Evolutionary conservation across 2,888 invertebrate genomes (phyloP).

Genomic region (Synergus japonicus): DNA sequence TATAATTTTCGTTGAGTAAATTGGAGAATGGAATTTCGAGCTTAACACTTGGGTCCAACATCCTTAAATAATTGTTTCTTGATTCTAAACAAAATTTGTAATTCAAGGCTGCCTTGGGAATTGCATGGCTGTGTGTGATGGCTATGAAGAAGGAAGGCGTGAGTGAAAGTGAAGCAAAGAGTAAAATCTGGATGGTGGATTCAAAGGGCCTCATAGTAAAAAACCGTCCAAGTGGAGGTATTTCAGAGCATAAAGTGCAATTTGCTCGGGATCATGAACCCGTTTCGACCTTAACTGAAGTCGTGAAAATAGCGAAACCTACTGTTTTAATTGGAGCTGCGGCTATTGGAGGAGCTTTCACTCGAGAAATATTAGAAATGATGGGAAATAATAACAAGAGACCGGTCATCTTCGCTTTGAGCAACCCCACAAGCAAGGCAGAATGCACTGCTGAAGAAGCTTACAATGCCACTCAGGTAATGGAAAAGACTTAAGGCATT

Average conservation of each 20-base stretch:
- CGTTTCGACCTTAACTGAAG: slow-evolving; percentile 88
- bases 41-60: no score
- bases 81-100: background rate
- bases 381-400: slow-evolving; percentile 91
- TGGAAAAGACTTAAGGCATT: background rate
- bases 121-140: slow-evolving; percentile 94
- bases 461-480: slow-evolving; percentile 90
- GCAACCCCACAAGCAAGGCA: slow-evolving; percentile 98
- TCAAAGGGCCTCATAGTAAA: slow-evolving; percentile 96
- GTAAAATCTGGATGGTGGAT: slow-evolving; percentile 96
- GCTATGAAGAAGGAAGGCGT: slow-evolving; percentile 94
- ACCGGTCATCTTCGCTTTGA: slow-evolving; percentile 98
- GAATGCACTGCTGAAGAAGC: slow-evolving; percentile 99
- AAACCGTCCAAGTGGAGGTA: slow-evolving; percentile 89
- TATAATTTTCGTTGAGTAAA: no score
- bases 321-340: slow-evolving; percentile 96
- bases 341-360: slow-evolving; percentile 96
- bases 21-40: no score
- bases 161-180: slow-evolving; percentile 85
- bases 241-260: slow-evolving; percentile 87
- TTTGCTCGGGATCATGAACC: slow-evolving; percentile 90
- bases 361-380: slow-evolving; percentile 87
- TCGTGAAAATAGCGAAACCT: slow-evolving; percentile 90
- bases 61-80: background rate
- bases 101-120: slow-evolving; percentile 91